A percentile compares a stretch with the other conserved stretches of the same genome.
Conservation (phyloP, 1,140 invertebrate species). For the Drosophila rhopaloa region DNA sequence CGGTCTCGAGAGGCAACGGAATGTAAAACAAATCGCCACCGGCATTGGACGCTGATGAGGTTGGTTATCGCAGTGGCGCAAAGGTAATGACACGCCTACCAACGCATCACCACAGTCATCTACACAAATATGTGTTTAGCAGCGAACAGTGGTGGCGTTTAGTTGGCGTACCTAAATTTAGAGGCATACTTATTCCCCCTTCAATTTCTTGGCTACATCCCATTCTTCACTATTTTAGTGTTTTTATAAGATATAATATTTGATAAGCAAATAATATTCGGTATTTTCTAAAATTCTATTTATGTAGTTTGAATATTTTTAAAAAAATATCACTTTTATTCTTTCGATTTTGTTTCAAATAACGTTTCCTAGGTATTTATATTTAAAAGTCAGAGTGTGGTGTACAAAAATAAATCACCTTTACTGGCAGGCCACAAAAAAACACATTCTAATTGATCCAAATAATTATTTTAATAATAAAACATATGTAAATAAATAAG, state of each 20-base stretch:
- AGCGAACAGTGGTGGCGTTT: not conserved
- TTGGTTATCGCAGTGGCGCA: constrained; percentile 27
- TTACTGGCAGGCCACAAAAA: no score
- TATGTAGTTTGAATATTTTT: no score
- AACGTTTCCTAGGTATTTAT: no score
- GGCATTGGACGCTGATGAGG: constrained; percentile 40
- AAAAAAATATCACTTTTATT: no score
- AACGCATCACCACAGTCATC: not conserved
- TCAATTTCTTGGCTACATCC: not conserved
- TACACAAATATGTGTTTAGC: not conserved
- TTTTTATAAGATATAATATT: no score
- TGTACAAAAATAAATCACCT: no score
- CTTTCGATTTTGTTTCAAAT: no score
- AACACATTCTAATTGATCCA: not conserved
- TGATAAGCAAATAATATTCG: no score
- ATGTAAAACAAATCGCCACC: constrained; percentile 49
- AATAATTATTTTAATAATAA: not conserved
- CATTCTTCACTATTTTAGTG: no score
- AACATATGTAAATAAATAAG: no score
- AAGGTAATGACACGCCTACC: constrained; percentile 26
- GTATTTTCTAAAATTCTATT: no score
- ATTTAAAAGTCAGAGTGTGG: no score
- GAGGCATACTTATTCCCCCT: not conserved
- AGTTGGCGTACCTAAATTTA: not conserved
- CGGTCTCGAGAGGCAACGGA: constrained; percentile 35